These are phyloP conservation scores for Hydrochoerus hydrochaeris DNA, from an alignment of 2,113 vertebrate species.

Conservation along the genomic window DNA sequence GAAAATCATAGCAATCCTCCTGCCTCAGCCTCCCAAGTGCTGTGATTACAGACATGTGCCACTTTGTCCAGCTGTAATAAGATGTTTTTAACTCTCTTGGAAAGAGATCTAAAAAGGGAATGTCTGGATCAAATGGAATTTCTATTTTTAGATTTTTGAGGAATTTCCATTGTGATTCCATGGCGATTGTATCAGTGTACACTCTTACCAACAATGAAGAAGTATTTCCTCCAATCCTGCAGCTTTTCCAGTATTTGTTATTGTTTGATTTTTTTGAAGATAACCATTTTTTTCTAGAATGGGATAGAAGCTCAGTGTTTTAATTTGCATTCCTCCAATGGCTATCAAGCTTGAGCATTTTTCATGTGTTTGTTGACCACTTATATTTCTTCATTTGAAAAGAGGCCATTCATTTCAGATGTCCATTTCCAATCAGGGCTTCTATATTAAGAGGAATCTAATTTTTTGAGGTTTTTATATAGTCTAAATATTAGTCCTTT, in stretches of 20 bases:
- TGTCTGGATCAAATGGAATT: neutral
- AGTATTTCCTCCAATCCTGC: neutral
- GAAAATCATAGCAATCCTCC: neutral
- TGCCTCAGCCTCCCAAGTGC: neutral
- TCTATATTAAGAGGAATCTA: neutral
- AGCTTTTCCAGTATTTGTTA: neutral
- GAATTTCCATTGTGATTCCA: neutral
- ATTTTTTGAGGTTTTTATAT: neutral
- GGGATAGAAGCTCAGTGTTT: neutral
- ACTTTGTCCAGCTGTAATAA: neutral
- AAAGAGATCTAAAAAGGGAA: neutral
- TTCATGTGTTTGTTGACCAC: neutral
- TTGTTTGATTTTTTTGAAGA: neutral
- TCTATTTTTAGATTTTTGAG: neutral
- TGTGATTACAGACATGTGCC: neutral
- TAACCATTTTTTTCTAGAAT: neutral
- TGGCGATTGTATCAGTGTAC: neutral
- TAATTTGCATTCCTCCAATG: neutral
- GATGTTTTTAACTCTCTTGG: neutral
- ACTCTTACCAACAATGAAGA: neutral
- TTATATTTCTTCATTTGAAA: neutral
- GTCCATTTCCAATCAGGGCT: neutral
- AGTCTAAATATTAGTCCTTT: neutral
- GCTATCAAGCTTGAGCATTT: neutral
- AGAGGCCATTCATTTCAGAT: neutral